These are phyloP conservation scores for Palythoa caribaeorum DNA, from an alignment of 92 coral and sea anemone genomes.

Conservation along the genomic window DNA sequence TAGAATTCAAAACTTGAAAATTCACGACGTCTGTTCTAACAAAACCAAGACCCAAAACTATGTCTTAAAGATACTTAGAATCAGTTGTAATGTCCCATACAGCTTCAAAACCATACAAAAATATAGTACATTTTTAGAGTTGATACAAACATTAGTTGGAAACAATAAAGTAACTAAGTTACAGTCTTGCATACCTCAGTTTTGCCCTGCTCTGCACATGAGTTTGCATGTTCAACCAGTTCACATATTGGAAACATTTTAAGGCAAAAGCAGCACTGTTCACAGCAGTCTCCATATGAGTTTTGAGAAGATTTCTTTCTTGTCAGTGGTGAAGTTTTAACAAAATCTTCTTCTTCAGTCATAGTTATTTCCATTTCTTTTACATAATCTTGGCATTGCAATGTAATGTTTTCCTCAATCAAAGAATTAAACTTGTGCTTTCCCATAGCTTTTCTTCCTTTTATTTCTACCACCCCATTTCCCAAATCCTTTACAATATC, in stretches of 20 bases:
- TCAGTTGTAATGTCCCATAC: no score
- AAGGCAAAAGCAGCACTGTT: slow-evolving; percentile 61
- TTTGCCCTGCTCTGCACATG: slow-evolving; percentile 31
- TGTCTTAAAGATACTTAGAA: no score
- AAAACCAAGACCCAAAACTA: no score
- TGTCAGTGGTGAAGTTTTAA: not conserved
- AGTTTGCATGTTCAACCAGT: slow-evolving; percentile 58
- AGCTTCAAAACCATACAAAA: no score
- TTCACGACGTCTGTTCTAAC: no score
- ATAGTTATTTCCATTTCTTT: not conserved
- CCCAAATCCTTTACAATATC: not conserved
- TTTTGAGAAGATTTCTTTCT: slow-evolving; percentile 46
- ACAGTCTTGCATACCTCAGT: not conserved
- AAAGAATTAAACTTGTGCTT: not conserved
- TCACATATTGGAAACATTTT: slow-evolving; percentile 58
- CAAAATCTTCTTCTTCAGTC: not conserved
- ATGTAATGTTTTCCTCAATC: not conserved
- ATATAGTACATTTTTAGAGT: no score
- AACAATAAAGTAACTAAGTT: no score
- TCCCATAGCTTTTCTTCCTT: not conserved
- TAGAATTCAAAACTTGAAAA: no score
- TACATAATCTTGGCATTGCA: not conserved
- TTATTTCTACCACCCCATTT: not conserved
- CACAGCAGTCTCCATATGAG: slow-evolving; percentile 59
- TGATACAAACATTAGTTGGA: no score